These are phyloP conservation scores for Ammospiza maritima DNA, from an alignment of 2,797 vertebrate genomes.

Conservation along the genomic window DNA sequence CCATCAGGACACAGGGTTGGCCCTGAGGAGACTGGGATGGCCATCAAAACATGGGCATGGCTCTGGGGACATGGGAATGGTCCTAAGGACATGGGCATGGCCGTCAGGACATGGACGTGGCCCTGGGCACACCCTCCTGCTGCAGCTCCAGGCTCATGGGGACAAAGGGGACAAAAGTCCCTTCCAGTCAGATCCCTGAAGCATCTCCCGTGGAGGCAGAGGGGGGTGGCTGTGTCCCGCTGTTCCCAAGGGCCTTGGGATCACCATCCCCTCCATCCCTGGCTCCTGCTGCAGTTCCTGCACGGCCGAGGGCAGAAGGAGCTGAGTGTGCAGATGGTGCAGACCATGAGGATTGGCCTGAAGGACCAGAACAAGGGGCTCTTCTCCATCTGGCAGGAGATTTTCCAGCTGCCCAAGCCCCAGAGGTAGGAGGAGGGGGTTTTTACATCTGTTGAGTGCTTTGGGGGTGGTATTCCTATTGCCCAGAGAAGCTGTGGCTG, in stretches of 20 bases:
- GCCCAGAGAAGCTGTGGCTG: background rate
- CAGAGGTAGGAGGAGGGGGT: conserved; percentile 77
- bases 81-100: too few species aligned
- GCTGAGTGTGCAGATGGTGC: conserved; percentile 82
- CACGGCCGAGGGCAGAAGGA: conserved; percentile 86
- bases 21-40: too few species aligned
- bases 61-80: background rate
- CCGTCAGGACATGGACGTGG: background rate
- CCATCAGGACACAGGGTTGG: accelerated
- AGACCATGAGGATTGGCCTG: conserved; percentile 84
- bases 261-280: background rate
- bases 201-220: accelerated
- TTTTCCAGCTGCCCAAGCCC: conserved; percentile 90
- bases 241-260: background rate
- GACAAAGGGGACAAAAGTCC: background rate
- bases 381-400: conserved; percentile 94
- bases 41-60: too few species aligned
- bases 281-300: conserved; percentile 83
- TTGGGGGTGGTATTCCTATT: background rate
- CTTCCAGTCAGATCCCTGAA: background rate
- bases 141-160: background rate
- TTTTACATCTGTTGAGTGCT: background rate
- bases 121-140: accelerated
- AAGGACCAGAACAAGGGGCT: conserved; percentile 97
- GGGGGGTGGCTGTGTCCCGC: background rate